These are phyloP conservation scores for Nyleta sp. DNA, from an alignment of 2,888 invertebrate genomes.

Conservation along the genomic window DNA sequence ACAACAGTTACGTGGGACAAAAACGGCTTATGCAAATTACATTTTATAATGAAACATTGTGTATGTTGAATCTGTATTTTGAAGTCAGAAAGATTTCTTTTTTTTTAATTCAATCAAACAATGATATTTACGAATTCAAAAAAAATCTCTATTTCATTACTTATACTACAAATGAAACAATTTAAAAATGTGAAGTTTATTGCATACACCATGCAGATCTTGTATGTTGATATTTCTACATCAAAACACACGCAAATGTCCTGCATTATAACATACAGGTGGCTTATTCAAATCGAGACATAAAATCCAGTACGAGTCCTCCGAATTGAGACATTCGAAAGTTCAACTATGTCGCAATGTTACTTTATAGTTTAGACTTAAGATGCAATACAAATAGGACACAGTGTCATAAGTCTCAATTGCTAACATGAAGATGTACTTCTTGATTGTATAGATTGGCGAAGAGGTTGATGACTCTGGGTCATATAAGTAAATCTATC, in stretches of 20 bases:
- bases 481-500: conserved; percentile 32
- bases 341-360: conserved; percentile 20
- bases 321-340: conserved; percentile 27
- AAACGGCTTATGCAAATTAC: too few relatives aligned
- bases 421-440: conserved; percentile 22
- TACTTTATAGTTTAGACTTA: conserved; percentile 23
- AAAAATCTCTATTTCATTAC: too few relatives aligned
- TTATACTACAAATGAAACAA: too few relatives aligned
- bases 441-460: conserved; percentile 27
- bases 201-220: neutral
- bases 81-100: too few relatives aligned
- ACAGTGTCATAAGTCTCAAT: conserved; percentile 25
- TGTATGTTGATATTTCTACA: neutral
- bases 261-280: neutral
- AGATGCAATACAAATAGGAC: conserved; percentile 2
- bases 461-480: conserved; percentile 28
- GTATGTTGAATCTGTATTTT: too few relatives aligned
- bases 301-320: conserved; percentile 7
- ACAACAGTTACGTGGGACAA: too few relatives aligned
- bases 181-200: neutral
- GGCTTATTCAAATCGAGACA: conserved; percentile 13
- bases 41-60: too few relatives aligned
- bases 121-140: too few relatives aligned
- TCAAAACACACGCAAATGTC: neutral
- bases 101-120: too few relatives aligned